Conservation (phyloP, 1,140 invertebrate genomes). For the Papilio polyxenes region DNA sequence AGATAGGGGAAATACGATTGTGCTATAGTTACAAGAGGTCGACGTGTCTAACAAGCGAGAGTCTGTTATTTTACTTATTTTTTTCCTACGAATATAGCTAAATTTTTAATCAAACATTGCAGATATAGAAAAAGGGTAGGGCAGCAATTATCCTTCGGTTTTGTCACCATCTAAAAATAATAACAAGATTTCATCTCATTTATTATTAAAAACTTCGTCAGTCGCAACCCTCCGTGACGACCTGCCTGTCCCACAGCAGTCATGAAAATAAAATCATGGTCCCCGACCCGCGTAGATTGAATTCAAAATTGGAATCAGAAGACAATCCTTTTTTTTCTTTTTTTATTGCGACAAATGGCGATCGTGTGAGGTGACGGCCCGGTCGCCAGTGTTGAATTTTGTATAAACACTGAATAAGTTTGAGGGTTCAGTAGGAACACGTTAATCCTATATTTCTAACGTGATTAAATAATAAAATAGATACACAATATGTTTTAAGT, state of each 20-base stretch:
- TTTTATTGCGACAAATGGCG: slow-evolving; percentile 72
- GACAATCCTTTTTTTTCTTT: slow-evolving; percentile 77
- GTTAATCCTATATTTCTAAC: slow-evolving; percentile 2
- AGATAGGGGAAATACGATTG: too few species aligned
- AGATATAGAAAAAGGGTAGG: slow-evolving; percentile 16
- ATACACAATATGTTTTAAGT: neutral
- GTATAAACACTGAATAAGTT: slow-evolving; percentile 51
- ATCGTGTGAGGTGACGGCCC: slow-evolving; percentile 54
- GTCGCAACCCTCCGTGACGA: slow-evolving; percentile 51
- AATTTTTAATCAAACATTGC: slow-evolving; percentile 34
- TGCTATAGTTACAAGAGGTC: too few species aligned
- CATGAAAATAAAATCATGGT: slow-evolving; percentile 80
- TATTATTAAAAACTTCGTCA: slow-evolving; percentile 70
- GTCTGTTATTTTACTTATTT: neutral
- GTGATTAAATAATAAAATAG: neutral
- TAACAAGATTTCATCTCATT: slow-evolving; percentile 63
- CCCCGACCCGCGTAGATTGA: slow-evolving; percentile 73
- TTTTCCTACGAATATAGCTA: neutral
- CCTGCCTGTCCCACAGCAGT: slow-evolving; percentile 59
- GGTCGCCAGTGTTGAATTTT: slow-evolving; percentile 69
- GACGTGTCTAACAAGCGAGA: too few species aligned
- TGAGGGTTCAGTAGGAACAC: slow-evolving; percentile 39
- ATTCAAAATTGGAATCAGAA: slow-evolving; percentile 79
- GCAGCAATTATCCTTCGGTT: slow-evolving; percentile 32
- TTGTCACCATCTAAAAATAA: slow-evolving; percentile 41